Evolutionary conservation across 2,888 invertebrate species (phyloP).

Genomic region (Unio delphinus): DNA sequence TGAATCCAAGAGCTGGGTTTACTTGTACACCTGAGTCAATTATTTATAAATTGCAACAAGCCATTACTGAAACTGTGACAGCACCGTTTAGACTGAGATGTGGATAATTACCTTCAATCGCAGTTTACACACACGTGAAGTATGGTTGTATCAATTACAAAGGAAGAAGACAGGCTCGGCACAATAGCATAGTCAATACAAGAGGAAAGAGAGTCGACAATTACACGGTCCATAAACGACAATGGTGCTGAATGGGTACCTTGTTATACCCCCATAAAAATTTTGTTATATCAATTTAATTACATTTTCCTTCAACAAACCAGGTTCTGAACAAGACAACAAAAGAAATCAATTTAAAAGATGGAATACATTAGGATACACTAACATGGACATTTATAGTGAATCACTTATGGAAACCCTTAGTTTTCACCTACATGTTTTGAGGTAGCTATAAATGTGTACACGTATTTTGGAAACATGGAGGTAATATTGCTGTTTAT

Average conservation of each 20-base stretch:
- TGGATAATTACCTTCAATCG: slow-evolving; percentile 5
- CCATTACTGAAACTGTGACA: not conserved
- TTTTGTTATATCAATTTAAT: slow-evolving; percentile 27
- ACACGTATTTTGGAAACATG: too few species aligned
- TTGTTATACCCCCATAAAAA: slow-evolving; percentile 17
- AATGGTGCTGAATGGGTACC: slow-evolving; percentile 20
- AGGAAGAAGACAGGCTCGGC: slow-evolving; percentile 1
- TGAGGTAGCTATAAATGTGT: too few species aligned
- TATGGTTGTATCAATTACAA: slow-evolving; percentile 3
- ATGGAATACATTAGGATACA: slow-evolving; percentile 15
- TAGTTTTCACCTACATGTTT: too few species aligned
- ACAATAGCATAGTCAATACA: slow-evolving; percentile 12
- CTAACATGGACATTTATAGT: slow-evolving; percentile 29
- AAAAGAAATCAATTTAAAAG: slow-evolving; percentile 6
- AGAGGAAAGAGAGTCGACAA: slow-evolving; percentile 7
- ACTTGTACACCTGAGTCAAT: too few species aligned
- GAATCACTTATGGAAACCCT: too few species aligned
- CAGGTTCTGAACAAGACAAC: slow-evolving; percentile 7
- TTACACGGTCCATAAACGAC: slow-evolving; percentile 6
- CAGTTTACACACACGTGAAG: slow-evolving; percentile 6
- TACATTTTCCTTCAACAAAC: slow-evolving; percentile 15
- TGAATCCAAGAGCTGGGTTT: too few species aligned
- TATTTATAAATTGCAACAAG: too few species aligned
- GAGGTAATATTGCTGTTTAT: too few species aligned
- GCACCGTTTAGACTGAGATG: slow-evolving; percentile 8